These are phyloP conservation scores for Boleophthalmus pectinirostris DNA, from an alignment of 2,113 vertebrate genomes.

Conservation along the genomic window DNA sequence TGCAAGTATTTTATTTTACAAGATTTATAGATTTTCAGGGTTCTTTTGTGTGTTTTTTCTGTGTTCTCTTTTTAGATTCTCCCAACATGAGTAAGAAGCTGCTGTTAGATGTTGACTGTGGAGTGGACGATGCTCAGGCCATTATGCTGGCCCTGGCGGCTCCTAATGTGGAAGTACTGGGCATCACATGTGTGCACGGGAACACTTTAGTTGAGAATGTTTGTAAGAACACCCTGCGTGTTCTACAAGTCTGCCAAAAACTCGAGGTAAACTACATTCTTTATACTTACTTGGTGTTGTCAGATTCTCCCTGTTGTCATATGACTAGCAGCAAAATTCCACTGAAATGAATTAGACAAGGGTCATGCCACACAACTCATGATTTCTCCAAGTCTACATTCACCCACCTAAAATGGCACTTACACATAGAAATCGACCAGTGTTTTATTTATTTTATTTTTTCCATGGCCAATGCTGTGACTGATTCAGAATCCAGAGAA, in stretches of 20 bases:
- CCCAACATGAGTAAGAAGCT: constrained; percentile 69
- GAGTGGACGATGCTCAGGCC: constrained; percentile 80
- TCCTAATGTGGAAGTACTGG: constrained; percentile 71
- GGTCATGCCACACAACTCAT: constrained; percentile 16
- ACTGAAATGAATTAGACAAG: constrained; percentile 10
- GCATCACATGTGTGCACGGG: constrained; percentile 76
- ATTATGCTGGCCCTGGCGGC: constrained; percentile 78
- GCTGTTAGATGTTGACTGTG: constrained; percentile 78
- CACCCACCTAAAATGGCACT: too few species aligned
- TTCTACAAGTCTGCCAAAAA: constrained; percentile 70
- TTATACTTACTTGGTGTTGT: neutral
- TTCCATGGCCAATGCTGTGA: too few species aligned
- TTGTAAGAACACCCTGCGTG: constrained; percentile 75
- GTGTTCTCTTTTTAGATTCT: constrained; percentile 18
- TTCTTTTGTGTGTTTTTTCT: neutral
- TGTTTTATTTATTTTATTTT: too few species aligned
- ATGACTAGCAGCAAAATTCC: neutral
- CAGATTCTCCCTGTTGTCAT: neutral
- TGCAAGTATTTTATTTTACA: too few species aligned
- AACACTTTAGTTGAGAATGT: constrained; percentile 80
- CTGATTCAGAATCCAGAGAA: too few species aligned
- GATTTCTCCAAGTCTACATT: neutral
- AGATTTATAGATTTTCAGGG: neutral
- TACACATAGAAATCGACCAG: too few species aligned
- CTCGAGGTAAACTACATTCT: constrained; percentile 59